Base-by-base conservation (phyloP, 2,888 invertebrate genomes). In the Hypsopygia costalis region DNA sequence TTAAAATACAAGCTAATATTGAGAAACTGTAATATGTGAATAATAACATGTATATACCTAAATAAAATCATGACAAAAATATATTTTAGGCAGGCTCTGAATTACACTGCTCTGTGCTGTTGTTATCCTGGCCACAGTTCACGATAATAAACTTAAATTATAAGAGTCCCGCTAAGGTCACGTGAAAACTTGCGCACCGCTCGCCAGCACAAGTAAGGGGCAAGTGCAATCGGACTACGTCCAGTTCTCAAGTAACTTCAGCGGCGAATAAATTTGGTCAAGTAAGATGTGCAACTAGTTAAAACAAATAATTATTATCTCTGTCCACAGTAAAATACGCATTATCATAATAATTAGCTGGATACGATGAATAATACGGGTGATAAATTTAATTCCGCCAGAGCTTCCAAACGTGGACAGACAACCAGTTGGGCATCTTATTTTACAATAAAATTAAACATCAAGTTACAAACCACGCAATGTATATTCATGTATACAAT, bases 1-100 rank as follows among this genome's bases (percentile, higher is more conserved):
- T 89, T 89, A 89, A 89, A 89, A 89, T 89, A 89, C 89, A 89
- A 89, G 89, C 89, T 89, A 89, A 85, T 88, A 87, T 89, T 87
- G 89, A 89, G 88, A 89, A 89, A 88, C 88, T 85, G 88, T 88
- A 87, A 86, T 89, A 88, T 85, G 85, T 87, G 86, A 87, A 89
- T 86, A 86, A 85, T 86, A 88, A 87, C 86, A 87, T 85, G 86
- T 87, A 87, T 85, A 85, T 87, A 87, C 85, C 86, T 88, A 88
- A 89, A 89, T 88, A 89, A 89, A 89, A 88, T 81, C 80, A 85
- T 81, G 89, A 89, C 89, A 89, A 89, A 89, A 89, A 89, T 87
- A 89, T 88, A 89, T 85, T 83, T 88, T 86, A 88, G 89, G 88
- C 87, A 87, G 89, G 86, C 82, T 88, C 78, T 81, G 78, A 76